A percentile compares a stretch with the other conserved stretches of the same genome.
Evolutionary conservation across 2,113 vertebrate genomes (phyloP).

Genomic region (Phycodurus eques): DNA sequence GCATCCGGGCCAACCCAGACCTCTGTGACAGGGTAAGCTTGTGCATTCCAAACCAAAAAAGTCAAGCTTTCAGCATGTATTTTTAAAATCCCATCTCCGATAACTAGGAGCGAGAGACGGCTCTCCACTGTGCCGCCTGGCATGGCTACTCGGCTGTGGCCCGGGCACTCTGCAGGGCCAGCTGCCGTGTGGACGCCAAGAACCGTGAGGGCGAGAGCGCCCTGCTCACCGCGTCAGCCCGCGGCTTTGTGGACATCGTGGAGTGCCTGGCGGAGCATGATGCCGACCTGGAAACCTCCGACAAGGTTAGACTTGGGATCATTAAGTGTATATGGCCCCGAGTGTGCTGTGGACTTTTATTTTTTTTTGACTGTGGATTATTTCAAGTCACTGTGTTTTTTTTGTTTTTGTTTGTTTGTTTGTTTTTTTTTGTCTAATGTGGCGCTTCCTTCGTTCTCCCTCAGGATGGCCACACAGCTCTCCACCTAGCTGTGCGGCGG

Average conservation of each 20-base stretch:
- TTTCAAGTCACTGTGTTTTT: too few relatives aligned
- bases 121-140: slow-evolving; percentile 95
- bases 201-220: slow-evolving; percentile 93
- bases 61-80: not conserved
- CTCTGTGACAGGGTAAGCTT: slow-evolving; percentile 86
- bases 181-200: slow-evolving; percentile 83
- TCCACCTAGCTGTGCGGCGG: slow-evolving; percentile 91
- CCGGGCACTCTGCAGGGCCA: slow-evolving; percentile 82
- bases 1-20: slow-evolving; percentile 84
- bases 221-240: slow-evolving; percentile 87
- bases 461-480: slow-evolving; percentile 92
- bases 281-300: slow-evolving; percentile 82
- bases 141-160: slow-evolving; percentile 91
- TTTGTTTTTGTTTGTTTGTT: too few relatives aligned
- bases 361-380: too few relatives aligned
- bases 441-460: not conserved
- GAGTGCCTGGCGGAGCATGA: slow-evolving; percentile 86
- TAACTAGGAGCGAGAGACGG: slow-evolving; percentile 89
- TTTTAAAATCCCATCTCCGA: not conserved
- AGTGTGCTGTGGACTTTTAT: too few relatives aligned
- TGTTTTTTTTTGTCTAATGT: too few relatives aligned
- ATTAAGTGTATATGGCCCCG: too few relatives aligned
- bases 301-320: slow-evolving; percentile 78
- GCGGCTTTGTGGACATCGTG: slow-evolving; percentile 94
- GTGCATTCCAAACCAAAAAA: too few relatives aligned